Percentiles rank a stretch among this genome's conserved stretches.
Conservation (phyloP, 2,888 invertebrate genomes). For the Lumbricus terrestris region DNA sequence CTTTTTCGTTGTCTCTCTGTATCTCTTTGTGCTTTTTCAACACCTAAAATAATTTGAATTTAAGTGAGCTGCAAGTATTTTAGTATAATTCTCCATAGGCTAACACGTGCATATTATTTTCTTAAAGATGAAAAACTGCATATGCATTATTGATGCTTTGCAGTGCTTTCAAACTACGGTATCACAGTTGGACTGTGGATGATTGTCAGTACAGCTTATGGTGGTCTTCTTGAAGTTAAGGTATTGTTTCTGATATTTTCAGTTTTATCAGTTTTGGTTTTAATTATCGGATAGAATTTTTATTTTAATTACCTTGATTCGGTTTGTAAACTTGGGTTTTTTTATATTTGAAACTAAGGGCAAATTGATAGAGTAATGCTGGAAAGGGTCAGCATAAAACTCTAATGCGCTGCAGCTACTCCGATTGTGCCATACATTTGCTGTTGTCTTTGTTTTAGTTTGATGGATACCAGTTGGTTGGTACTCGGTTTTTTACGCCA, state of each 20-base stretch:
- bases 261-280: neutral
- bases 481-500: neutral
- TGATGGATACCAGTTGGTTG: conserved; percentile 11
- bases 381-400: neutral
- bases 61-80: neutral
- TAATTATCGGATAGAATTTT: neutral
- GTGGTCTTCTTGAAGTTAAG: conserved; percentile 7
- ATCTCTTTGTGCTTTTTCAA: neutral
- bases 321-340: neutral
- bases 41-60: neutral
- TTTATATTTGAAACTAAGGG: neutral
- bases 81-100: neutral
- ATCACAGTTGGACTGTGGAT: neutral
- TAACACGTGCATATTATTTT: neutral
- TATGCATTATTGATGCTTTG: neutral
- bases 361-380: neutral
- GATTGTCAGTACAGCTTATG: conserved; percentile 3
- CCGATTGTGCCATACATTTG: neutral
- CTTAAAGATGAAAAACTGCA: neutral
- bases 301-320: neutral
- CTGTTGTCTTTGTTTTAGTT: neutral
- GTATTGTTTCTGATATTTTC: neutral
- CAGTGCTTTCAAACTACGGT: conserved; percentile 4
- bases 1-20: neutral
- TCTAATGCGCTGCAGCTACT: neutral